Conservation (phyloP, 2,888 invertebrate species). For the Pollenia amentaria region DNA sequence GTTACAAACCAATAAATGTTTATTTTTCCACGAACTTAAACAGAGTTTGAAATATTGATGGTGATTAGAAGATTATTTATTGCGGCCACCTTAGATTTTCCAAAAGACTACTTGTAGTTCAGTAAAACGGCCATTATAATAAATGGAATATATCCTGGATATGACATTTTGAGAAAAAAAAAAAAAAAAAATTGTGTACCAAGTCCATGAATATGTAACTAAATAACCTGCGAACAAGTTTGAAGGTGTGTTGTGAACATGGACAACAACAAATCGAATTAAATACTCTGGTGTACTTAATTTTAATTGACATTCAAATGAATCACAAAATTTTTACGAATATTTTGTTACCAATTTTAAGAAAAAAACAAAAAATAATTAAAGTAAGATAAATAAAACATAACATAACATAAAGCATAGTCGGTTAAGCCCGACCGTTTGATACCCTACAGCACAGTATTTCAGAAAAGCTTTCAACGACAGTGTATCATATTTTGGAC, state of each 20-base stretch:
- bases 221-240: conserved; percentile 47
- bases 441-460: too few species aligned
- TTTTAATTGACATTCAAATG: conserved; percentile 36
- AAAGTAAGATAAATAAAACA: too few species aligned
- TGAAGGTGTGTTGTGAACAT: conserved; percentile 26
- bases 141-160: conserved; percentile 33
- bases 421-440: too few species aligned
- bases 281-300: background rate
- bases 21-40: conserved; percentile 61
- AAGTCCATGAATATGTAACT: conserved; percentile 33
- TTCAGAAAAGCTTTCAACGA: too few species aligned
- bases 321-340: conserved; percentile 1
- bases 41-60: conserved; percentile 68
- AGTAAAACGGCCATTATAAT: conserved; percentile 3
- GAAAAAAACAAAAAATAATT: background rate
- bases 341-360: background rate
- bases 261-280: conserved; percentile 22
- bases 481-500: too few species aligned
- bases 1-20: background rate
- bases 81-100: conserved; percentile 67
- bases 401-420: too few species aligned
- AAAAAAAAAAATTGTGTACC: too few species aligned
- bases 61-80: conserved; percentile 68
- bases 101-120: background rate
- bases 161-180: conserved; percentile 47